Base-by-base conservation (phyloP, 2,888 invertebrate genomes). In the Microctonus aethiopoides region DNA sequence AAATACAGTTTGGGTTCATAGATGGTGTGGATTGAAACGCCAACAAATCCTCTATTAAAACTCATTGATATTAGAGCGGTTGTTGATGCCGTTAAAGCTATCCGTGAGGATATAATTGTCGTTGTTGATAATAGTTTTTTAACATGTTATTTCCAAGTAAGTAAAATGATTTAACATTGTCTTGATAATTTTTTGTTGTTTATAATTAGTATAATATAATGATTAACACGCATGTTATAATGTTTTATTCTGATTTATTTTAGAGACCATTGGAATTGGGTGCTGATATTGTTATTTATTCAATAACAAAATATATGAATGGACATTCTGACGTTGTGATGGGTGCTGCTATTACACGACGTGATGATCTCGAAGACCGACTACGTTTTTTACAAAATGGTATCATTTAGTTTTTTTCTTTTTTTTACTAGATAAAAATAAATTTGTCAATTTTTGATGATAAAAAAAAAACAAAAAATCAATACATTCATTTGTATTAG, bases 261-360 rank as follows among this genome's bases (percentile, higher is more conserved):
- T 68, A 98, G 93, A 90, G 93, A 71, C 99, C 99, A 0, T 87
- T 99, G 67, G 91, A 92, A 26, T 89, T 97, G 39, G 99, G 98
- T 0, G 98, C 96, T 1, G 98, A 99, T 86, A 88, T 98, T 67
- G 94, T 93, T 1, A 88, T 95, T 78, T 97, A 99, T 87, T 99
- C 99, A 0, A 83, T 98, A 67, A 97, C 98, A 0, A 99, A 99
- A 87, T 99, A 98, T 84, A 95, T 99, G 92, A 99, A 99, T 87
- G 99, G 99, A 0, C 99, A 99, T 87, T 93, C 96, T 0, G 99
- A 99, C 88, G 94, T 97, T 22, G 92, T 99, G 6, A 99, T 99
- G 99, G 99, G 99, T 1, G 94, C 95, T 16, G 91, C 93, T 7
- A 88, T 94, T 39, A 90, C 94, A 2, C 95, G 92, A 77, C 89